phyloP scores from a whole-genome alignment of 1,140 invertebrate genomes.

The Danaus melanippus region DNA sequence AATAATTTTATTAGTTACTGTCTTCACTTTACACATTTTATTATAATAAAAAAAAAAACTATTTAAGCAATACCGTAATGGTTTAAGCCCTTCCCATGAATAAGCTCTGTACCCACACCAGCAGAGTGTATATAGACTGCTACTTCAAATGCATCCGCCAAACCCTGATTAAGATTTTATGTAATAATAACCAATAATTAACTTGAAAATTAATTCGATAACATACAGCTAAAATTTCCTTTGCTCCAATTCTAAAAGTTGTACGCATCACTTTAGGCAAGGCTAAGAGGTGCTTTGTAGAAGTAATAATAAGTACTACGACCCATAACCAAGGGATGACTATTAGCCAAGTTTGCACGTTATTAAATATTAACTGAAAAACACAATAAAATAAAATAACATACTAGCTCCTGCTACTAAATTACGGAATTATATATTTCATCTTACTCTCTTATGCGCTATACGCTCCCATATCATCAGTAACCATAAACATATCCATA shows the following conservation, averaged over 20 bases:
- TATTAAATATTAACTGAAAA: constrained; percentile 55
- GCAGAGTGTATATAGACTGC: constrained; percentile 53
- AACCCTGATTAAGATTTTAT: constrained; percentile 24
- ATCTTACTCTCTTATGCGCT: constrained; percentile 37
- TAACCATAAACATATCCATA: constrained; percentile 43
- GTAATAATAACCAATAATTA: constrained; percentile 5
- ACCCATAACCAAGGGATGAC: constrained; percentile 47
- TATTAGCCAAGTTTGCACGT: constrained; percentile 38
- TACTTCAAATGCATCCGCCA: constrained; percentile 50
- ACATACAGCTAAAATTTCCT: constrained; percentile 43
- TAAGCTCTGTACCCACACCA: constrained; percentile 51
- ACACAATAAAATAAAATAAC: constrained; percentile 1
- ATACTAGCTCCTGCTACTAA: constrained; percentile 1
- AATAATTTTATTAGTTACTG: neutral
- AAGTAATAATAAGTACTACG: constrained; percentile 24
- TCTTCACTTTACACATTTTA: neutral
- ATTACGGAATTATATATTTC: constrained; percentile 4
- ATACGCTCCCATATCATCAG: constrained; percentile 38
- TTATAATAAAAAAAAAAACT: neutral
- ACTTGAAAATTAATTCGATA: no score
- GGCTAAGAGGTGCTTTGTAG: constrained; percentile 23
- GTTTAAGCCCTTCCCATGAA: constrained; percentile 59
- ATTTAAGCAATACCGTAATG: constrained; percentile 40
- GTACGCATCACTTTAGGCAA: constrained; percentile 28
- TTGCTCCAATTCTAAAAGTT: constrained; percentile 36